Evolutionary conservation across 1,140 invertebrate species (phyloP).

Genomic region (Drosophila paulistorum): DNA sequence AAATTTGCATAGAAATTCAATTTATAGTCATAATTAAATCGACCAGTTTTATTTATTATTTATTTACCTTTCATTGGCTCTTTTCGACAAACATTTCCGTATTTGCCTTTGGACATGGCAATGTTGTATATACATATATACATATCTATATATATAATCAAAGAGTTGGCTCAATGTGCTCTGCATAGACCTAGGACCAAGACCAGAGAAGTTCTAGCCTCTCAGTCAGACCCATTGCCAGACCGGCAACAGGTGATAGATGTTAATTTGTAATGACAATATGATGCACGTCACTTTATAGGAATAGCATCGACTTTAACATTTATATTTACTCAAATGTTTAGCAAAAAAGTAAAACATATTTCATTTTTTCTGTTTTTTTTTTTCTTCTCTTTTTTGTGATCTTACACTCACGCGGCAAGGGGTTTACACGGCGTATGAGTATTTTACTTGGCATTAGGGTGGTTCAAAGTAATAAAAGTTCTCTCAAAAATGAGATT

Average conservation of each 20-base stretch:
- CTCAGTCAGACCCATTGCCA: not conserved
- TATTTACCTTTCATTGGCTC: slow-evolving; percentile 58
- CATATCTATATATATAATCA: slow-evolving; percentile 10
- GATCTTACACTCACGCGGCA: slow-evolving; percentile 8
- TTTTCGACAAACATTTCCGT: slow-evolving; percentile 61
- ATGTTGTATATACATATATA: not conserved
- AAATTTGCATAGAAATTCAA: slow-evolving; percentile 71
- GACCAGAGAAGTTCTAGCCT: not conserved
- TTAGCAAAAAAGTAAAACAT: slow-evolving; percentile 50
- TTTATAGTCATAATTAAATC: slow-evolving; percentile 75
- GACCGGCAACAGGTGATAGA: slow-evolving; percentile 35
- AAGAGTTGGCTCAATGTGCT: not conserved
- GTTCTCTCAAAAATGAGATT: too few relatives aligned
- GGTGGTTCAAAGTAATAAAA: not conserved
- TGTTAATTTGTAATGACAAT: slow-evolving; percentile 66
- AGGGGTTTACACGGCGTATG: slow-evolving; percentile 39
- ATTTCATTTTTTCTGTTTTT: too few relatives aligned
- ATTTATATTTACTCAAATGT: slow-evolving; percentile 69
- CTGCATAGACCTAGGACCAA: slow-evolving; percentile 29
- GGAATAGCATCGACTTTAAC: slow-evolving; percentile 1
- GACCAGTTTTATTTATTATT: slow-evolving; percentile 75
- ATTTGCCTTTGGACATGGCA: slow-evolving; percentile 33
- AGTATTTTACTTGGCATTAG: not conserved
- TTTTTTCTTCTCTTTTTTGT: too few relatives aligned
- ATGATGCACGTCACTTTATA: slow-evolving; percentile 58